phyloP scores from a whole-genome alignment of 2,888 invertebrate genomes.

The Unio delphinus region DNA sequence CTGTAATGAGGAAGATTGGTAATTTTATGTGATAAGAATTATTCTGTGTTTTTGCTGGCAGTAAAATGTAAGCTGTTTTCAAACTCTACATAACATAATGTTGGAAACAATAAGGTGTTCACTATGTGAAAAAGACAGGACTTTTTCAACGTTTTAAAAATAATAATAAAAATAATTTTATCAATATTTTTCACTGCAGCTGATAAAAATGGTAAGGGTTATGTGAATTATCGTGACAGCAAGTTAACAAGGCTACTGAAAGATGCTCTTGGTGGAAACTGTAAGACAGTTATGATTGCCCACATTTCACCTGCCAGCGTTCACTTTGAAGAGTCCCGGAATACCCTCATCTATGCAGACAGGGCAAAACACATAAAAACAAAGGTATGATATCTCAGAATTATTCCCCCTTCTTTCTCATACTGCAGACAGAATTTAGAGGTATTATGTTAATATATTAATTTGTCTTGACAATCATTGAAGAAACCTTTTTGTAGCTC shows the following conservation, averaged over 20 bases:
- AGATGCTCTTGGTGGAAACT: constrained; percentile 81
- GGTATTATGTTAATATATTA: background rate
- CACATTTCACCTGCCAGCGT: constrained; percentile 89
- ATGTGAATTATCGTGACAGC: constrained; percentile 96
- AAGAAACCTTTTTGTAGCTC: no score
- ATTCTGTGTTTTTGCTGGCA: no score
- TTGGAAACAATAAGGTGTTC: no score
- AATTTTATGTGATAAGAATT: no score
- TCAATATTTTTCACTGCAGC: constrained; percentile 33
- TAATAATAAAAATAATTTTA: no score
- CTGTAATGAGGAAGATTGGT: no score
- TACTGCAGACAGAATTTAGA: background rate
- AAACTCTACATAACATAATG: no score
- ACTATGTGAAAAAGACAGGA: no score
- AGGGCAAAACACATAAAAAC: constrained; percentile 94
- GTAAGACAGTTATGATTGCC: constrained; percentile 97
- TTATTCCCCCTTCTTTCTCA: background rate
- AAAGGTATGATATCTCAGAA: constrained; percentile 76
- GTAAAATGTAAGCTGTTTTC: no score
- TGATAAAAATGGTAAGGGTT: constrained; percentile 74
- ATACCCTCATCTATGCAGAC: constrained; percentile 92
- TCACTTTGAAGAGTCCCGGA: constrained; percentile 92
- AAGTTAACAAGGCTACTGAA: constrained; percentile 89
- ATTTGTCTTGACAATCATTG: no score
- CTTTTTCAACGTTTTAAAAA: no score